Percentiles rank a stretch among this genome's conserved stretches.
phyloP scores from a whole-genome alignment of 1,140 invertebrate species.

The Microvelia longipes region DNA sequence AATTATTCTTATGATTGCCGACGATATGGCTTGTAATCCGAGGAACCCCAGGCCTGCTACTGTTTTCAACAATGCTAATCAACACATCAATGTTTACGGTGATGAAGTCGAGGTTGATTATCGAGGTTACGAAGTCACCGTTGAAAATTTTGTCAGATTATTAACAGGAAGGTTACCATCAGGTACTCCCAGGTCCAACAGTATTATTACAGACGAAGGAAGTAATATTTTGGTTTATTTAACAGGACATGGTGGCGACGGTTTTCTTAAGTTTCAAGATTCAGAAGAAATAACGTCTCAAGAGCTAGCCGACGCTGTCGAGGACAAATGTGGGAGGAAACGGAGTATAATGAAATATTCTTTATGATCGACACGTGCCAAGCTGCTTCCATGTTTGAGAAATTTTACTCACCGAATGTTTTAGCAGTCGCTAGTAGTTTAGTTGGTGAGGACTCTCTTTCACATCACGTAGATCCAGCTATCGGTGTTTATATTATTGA shows the following conservation, averaged over 20 bases:
- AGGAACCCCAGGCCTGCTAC: constrained; percentile 94
- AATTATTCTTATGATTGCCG: constrained; percentile 97
- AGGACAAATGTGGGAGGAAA: constrained; percentile 99
- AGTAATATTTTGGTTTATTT: constrained; percentile 97
- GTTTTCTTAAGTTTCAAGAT: constrained; percentile 98
- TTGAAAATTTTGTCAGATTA: constrained; percentile 94
- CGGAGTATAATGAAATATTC: constrained; percentile 93
- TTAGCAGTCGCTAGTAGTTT: constrained; percentile 90
- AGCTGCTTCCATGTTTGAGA: constrained; percentile 95
- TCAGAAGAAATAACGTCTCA: constrained; percentile 98
- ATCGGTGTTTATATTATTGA: constrained; percentile 99
- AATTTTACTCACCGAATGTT: constrained; percentile 97
- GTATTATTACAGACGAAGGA: constrained; percentile 86
- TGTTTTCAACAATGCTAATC: constrained; percentile 94
- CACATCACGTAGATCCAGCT: constrained; percentile 90
- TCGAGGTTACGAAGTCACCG: constrained; percentile 93
- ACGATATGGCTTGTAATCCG: constrained; percentile 99
- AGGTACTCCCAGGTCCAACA: constrained; percentile 86
- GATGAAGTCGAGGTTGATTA: constrained; percentile 99
- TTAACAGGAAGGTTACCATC: constrained; percentile 80
- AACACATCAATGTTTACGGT: constrained; percentile 97
- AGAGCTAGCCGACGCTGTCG: constrained; percentile 93
- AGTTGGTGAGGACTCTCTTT: constrained; percentile 75
- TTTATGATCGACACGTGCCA: constrained; percentile 99
- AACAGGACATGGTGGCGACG: constrained; percentile 94